phyloP scores from a whole-genome alignment of 2,888 invertebrate genomes.

The Mycogona germanica region DNA sequence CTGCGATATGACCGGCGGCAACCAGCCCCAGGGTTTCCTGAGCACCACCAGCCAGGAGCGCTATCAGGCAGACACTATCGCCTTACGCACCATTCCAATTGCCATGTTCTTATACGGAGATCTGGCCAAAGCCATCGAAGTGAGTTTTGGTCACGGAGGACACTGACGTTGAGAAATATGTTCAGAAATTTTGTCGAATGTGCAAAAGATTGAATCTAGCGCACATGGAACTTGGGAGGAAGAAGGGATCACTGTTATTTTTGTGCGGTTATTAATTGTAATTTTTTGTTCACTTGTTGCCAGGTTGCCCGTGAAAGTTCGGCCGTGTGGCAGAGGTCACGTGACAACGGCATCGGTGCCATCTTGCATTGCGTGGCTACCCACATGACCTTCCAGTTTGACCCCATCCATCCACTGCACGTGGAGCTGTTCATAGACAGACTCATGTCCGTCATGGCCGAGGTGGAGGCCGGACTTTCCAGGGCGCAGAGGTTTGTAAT shows the following conservation, averaged over 20 bases:
- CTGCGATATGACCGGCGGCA: no score
- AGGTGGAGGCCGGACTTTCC: slow-evolving; percentile 2
- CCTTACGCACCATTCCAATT: slow-evolving; percentile 14
- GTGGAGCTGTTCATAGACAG: slow-evolving; percentile 14
- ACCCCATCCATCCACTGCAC: slow-evolving; percentile 14
- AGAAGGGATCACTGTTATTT: no score
- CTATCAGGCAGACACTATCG: slow-evolving; percentile 8
- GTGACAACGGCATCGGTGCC: slow-evolving; percentile 12
- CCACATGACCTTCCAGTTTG: slow-evolving; percentile 17
- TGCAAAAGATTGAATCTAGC: not conserved
- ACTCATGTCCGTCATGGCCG: slow-evolving; percentile 17
- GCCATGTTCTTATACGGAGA: slow-evolving; percentile 19
- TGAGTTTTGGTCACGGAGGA: no score
- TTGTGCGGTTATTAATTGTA: not conserved
- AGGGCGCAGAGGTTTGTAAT: not conserved
- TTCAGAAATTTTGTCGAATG: not conserved
- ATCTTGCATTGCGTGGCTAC: slow-evolving; percentile 16
- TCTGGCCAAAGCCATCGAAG: slow-evolving; percentile 17
- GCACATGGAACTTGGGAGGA: no score
- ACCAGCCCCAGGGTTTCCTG: no score
- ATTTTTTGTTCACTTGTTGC: not conserved
- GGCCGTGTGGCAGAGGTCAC: slow-evolving; percentile 4
- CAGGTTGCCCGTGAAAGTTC: slow-evolving; percentile 16
- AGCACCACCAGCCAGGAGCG: no score
- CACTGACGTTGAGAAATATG: not conserved